A percentile compares a stretch with the other conserved stretches of the same genome.
These are phyloP conservation scores for Acanthosoma haemorrhoidale DNA, from an alignment of 2,888 invertebrate species.

Conservation along the genomic window DNA sequence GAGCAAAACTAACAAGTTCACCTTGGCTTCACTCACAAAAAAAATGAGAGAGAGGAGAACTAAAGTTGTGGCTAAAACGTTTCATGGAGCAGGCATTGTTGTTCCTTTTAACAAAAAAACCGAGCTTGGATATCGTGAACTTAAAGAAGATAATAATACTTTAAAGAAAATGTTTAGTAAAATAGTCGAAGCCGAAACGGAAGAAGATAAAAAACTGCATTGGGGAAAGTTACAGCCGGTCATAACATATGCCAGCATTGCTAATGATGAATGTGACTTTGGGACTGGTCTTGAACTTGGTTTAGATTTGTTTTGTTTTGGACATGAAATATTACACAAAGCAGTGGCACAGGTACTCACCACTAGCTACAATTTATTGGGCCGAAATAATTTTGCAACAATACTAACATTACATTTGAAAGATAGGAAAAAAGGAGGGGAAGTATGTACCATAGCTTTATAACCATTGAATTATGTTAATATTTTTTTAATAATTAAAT, in stretches of 20 bases:
- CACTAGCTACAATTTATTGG: conserved; percentile 70
- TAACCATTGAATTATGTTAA: too few species aligned
- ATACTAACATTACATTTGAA: conserved; percentile 72
- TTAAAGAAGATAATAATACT: conserved; percentile 50
- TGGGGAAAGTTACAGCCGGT: conserved; percentile 72
- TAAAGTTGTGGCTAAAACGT: conserved; percentile 52
- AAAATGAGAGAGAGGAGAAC: conserved; percentile 57
- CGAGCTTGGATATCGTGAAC: conserved; percentile 73
- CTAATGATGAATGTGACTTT: conserved; percentile 91
- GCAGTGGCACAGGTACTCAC: conserved; percentile 60
- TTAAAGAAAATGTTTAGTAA: conserved; percentile 64
- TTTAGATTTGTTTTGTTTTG: conserved; percentile 75
- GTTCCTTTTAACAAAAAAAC: conserved; percentile 78
- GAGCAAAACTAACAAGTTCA: conserved; percentile 56
- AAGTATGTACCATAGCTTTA: conserved; percentile 30
- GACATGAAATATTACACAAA: conserved; percentile 61
- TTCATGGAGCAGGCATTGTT: conserved; percentile 76
- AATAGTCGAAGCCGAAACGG: conserved; percentile 56
- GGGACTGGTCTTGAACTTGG: conserved; percentile 88
- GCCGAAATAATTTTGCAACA: conserved; percentile 63
- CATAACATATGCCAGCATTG: conserved; percentile 77
- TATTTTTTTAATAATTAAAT: too few species aligned
- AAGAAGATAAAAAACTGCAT: conserved; percentile 55
- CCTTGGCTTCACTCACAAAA: conserved; percentile 54
- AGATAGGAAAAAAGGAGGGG: conserved; percentile 56